phyloP scores from a whole-genome alignment of 2,888 invertebrate species.

The Leucophenga maculata region DNA sequence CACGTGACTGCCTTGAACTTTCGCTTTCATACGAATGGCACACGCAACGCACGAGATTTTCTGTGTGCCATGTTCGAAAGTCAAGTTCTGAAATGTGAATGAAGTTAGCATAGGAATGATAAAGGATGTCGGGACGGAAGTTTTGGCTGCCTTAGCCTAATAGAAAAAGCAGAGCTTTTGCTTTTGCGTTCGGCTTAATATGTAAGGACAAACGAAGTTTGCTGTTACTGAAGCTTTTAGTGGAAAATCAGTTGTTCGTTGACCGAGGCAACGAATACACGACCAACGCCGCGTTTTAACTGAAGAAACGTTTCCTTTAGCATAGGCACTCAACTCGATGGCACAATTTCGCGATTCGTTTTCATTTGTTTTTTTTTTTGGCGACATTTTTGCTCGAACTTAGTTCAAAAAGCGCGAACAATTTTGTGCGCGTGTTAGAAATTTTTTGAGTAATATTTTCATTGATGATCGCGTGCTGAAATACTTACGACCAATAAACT shows the following conservation, averaged over 20 bases:
- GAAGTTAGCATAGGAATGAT: background rate
- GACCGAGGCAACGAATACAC: slow-evolving; percentile 48
- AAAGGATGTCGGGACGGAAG: background rate
- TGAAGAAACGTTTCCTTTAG: background rate
- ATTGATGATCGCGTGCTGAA: no score
- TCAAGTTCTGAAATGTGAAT: background rate
- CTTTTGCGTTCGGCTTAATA: background rate
- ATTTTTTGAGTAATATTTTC: no score
- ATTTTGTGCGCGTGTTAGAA: no score
- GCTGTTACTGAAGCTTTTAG: slow-evolving; percentile 36
- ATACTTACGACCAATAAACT: no score
- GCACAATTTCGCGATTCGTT: no score
- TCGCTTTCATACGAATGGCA: background rate
- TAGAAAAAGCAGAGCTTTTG: slow-evolving; percentile 6
- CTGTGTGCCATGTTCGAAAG: background rate
- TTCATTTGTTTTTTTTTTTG: no score
- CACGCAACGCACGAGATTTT: background rate
- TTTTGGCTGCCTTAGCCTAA: background rate
- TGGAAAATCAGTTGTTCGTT: slow-evolving; percentile 54
- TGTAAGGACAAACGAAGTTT: slow-evolving; percentile 43
- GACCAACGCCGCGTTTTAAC: slow-evolving; percentile 18
- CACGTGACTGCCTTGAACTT: slow-evolving; percentile 18
- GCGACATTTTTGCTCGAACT: no score
- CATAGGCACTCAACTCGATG: no score
- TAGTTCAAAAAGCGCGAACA: no score